Conservation (phyloP, 2,888 invertebrate genomes). For the Trichacis sp. region DNA sequence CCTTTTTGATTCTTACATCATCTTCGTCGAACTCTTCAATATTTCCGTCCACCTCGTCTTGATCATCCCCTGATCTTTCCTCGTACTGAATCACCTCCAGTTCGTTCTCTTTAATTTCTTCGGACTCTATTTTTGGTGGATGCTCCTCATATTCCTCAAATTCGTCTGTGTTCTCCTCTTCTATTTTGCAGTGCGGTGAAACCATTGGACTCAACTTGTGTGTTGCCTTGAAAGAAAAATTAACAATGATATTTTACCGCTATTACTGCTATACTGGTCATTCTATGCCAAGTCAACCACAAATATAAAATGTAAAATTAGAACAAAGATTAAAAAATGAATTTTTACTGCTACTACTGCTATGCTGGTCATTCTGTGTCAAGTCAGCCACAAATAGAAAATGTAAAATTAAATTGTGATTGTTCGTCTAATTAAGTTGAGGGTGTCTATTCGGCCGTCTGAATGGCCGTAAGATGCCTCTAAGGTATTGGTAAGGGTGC, state of each 20-base stretch:
- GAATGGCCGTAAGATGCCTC: no score
- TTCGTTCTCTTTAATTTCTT: conserved; percentile 33
- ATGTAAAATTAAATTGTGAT: no score
- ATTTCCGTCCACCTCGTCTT: conserved; percentile 26
- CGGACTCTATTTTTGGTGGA: conserved; percentile 1
- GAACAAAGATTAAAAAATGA: no score
- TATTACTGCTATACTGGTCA: no score
- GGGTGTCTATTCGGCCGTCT: no score
- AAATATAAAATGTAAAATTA: background rate
- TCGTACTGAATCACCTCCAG: conserved; percentile 32
- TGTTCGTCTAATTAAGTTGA: no score
- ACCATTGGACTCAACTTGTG: conserved; percentile 53
- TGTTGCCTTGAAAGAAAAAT: conserved; percentile 25
- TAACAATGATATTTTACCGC: no score
- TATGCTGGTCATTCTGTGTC: no score
- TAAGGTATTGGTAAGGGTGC: no score
- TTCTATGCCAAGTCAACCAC: no score
- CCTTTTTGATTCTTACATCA: conserved; percentile 33
- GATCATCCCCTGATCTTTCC: conserved; percentile 21
- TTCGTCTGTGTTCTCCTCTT: conserved; percentile 15
- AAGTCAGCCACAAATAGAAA: no score
- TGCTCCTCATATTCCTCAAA: conserved; percentile 13
- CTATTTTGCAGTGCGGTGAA: conserved; percentile 28
- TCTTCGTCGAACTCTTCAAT: conserved; percentile 30
- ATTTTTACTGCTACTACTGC: no score